Base-by-base conservation (phyloP, 2,797 vertebrate species). In the Gobionotothen gibberifrons region DNA sequence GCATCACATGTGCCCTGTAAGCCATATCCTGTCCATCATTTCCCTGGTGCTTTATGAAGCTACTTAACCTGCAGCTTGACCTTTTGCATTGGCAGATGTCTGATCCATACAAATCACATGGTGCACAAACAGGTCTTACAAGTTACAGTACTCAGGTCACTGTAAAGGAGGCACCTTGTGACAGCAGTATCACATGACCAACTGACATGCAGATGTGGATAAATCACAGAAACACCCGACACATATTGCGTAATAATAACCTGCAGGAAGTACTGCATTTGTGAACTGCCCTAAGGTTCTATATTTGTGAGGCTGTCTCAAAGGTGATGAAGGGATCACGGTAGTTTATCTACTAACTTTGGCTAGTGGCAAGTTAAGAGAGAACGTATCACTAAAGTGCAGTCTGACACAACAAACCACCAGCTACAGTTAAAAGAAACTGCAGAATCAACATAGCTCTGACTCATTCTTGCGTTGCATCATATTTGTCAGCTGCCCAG, bases 1-100 rank as follows among this genome's bases (percentile, higher is more conserved):
- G 40, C 19, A 73, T 55, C 42, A 63, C 74, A 81, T 73, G 65
- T 74, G 79, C 56, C 54, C 42, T 60, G 59, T 83, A 69, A 73
- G 71, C 47, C 60, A 58, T 74, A 70, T 74, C 69, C 71, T 78
- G 70, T 80, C 55, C 69, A 72, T 86, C 69, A 72, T 86, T 82
- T 81, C 58, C 61, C 40, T 2, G 0, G 65, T 73, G 64, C 84
- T 92, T 93, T 88, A 85, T 75, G 63, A 85, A 68, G 63, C 75
- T 84, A 64, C 73, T 90, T 87, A 84, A 91, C 79, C 65, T 77
- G 43, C 53, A 63, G 64, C 66, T 55, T 83, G 81, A 89, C 90
- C 83, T 91, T 88, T 78, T 85, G 87, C 85, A 76, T 19, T 39
- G 84, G 72, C 83, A 91, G 84, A 90, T 93, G 89, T 86, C 85